Conservation (phyloP, 2,113 vertebrate species). For the Nerophis lumbriciformis region DNA sequence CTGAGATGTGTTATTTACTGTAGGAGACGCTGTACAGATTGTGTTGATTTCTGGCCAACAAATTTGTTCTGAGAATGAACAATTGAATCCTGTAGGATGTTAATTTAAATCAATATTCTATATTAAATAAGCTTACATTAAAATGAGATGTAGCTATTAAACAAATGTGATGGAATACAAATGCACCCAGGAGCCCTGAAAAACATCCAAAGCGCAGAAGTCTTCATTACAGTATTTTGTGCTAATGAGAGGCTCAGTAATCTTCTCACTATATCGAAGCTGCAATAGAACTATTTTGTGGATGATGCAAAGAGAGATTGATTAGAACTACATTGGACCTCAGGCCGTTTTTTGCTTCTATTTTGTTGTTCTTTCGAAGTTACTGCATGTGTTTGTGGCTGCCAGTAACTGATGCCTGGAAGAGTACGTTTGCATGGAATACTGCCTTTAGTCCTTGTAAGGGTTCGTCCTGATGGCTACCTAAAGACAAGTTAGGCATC, state of each 20-base stretch:
- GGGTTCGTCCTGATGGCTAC: neutral
- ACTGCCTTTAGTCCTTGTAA: neutral
- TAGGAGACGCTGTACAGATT: too few species aligned
- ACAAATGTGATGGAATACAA: neutral
- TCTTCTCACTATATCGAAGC: slow-evolving; percentile 21
- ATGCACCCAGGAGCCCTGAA: neutral
- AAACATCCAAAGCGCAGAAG: slow-evolving; percentile 16
- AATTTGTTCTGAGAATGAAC: neutral
- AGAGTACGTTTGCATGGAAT: neutral
- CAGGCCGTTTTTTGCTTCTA: slow-evolving; percentile 5
- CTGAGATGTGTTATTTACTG: too few species aligned
- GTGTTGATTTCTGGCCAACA: neutral
- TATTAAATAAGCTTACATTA: neutral
- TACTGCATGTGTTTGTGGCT: neutral
- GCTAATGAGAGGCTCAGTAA: slow-evolving; percentile 24
- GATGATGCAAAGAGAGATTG: neutral
- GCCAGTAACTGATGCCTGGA: neutral
- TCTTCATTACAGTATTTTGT: slow-evolving; percentile 20
- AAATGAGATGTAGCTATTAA: slow-evolving; percentile 2
- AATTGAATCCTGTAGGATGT: neutral
- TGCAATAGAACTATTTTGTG: slow-evolving; percentile 30
- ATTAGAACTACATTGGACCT: neutral
- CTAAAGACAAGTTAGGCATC: neutral
- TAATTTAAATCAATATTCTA: neutral
- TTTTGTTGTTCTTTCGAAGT: neutral